phyloP scores from a whole-genome alignment of 2,113 vertebrate genomes.

The Limanda limanda region DNA sequence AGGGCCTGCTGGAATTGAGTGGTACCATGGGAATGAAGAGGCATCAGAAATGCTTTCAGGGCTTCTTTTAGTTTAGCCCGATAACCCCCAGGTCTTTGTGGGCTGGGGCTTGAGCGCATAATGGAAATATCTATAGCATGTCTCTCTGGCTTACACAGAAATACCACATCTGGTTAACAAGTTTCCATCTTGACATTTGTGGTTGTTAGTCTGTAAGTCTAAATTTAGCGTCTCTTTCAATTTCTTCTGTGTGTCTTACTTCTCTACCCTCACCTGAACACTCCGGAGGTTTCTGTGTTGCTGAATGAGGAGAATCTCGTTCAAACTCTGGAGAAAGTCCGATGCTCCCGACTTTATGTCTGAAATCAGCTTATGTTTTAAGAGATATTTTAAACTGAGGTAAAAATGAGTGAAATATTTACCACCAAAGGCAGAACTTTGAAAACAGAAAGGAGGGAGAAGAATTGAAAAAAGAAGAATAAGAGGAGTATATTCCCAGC shows the following conservation, averaged over 20 bases:
- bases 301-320: too few relatives aligned
- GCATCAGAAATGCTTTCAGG: constrained; percentile 50
- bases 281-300: too few relatives aligned
- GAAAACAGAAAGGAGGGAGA: background rate
- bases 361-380: too few relatives aligned
- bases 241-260: background rate
- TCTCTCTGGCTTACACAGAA: constrained; percentile 13
- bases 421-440: background rate
- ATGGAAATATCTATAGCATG: background rate
- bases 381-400: too few relatives aligned
- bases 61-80: constrained; percentile 36
- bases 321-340: too few relatives aligned
- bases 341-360: too few relatives aligned
- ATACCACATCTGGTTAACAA: constrained; percentile 3
- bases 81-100: constrained; percentile 14
- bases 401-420: too few relatives aligned
- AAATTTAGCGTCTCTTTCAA: background rate
- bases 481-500: constrained; percentile 25
- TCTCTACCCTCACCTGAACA: background rate
- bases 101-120: constrained; percentile 14
- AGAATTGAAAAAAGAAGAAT: background rate
- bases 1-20: constrained; percentile 44
- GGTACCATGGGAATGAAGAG: constrained; percentile 37
- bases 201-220: too few relatives aligned
- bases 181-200: background rate